Base-by-base conservation (phyloP, 2,888 invertebrate species). In the Scelioninae gen. 1 region DNA sequence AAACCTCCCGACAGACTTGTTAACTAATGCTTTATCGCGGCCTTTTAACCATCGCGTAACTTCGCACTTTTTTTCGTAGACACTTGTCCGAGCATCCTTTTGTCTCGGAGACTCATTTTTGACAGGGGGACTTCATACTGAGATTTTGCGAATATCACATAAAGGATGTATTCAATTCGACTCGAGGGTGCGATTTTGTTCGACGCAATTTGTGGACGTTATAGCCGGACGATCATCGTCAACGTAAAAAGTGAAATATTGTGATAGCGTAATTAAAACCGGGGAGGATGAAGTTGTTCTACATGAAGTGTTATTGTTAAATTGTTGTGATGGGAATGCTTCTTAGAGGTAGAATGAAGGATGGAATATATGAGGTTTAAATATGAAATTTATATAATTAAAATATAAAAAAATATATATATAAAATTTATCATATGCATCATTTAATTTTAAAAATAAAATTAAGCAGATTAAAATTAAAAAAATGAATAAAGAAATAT, bases 1-100 rank as follows among this genome's bases (percentile, higher is more conserved):
- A 63, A 29, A 69, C 83, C 72, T 82, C 88, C 85, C 85, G 53
- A 29, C 72, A 77, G 88, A 76, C 88, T 87, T 87, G 88, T 89
- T 88, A 87, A 86, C 87, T 77, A 85, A 85, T 80, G 77, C 77
- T 87, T 88, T 86, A 84, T 81, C 76, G 78, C 56, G 72, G 69
- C 74, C 78, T 69, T 79, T 72, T 79, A 83, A 79, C 76, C 56
- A 58, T 56, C 56, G 9, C 74, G 65, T 55, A 62, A 63, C 63
- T 55, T 60, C 47, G 47, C 72, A 31, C 29, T 60, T 43, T 71
- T n/a, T 72, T 47, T 45, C 29, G 38, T 23, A 34, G 49, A 69
- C 79, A 71, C 75, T 66, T 72, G 63, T 72, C 74, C n/a, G 45
- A 11, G 40, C 72, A 62, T 82, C 65, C 77, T 66, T 47, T 82